Evolutionary conservation across 2,888 invertebrate genomes (phyloP).

Genomic region (Mallateleia sp.): DNA sequence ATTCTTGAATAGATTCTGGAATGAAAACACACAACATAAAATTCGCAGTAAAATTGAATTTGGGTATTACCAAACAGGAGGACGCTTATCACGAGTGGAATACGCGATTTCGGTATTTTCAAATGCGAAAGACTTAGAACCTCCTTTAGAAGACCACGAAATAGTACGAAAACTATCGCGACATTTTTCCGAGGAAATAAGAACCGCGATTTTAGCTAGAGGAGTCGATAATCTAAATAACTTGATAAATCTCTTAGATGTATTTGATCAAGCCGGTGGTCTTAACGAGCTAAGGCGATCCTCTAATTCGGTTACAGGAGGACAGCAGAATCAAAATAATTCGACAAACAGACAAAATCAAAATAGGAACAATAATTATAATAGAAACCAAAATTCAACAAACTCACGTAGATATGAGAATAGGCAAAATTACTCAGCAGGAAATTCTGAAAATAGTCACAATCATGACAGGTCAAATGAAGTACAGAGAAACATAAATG

Average conservation of each 20-base stretch:
- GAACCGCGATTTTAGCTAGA: not conserved
- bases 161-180: not conserved
- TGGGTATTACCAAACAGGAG: not conserved
- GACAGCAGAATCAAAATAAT: not conserved
- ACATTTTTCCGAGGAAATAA: not conserved
- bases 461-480: not conserved
- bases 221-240: not conserved
- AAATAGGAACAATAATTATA: not conserved
- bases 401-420: not conserved
- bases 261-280: not conserved
- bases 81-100: not conserved
- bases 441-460: not conserved
- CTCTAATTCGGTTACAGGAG: not conserved
- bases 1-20: not conserved
- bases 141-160: not conserved
- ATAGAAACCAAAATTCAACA: not conserved
- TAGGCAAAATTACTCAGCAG: too few relatives aligned
- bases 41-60: not conserved
- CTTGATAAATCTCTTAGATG: slow-evolving; percentile 1
- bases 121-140: not conserved
- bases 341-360: not conserved
- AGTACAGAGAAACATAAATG: not conserved
- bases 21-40: not conserved
- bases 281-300: not conserved
- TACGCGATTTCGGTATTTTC: not conserved